A percentile compares a stretch with the other conserved stretches of the same genome.
phyloP scores from a whole-genome alignment of 2,888 invertebrate species.

The Leptinotarsa tumamoca region DNA sequence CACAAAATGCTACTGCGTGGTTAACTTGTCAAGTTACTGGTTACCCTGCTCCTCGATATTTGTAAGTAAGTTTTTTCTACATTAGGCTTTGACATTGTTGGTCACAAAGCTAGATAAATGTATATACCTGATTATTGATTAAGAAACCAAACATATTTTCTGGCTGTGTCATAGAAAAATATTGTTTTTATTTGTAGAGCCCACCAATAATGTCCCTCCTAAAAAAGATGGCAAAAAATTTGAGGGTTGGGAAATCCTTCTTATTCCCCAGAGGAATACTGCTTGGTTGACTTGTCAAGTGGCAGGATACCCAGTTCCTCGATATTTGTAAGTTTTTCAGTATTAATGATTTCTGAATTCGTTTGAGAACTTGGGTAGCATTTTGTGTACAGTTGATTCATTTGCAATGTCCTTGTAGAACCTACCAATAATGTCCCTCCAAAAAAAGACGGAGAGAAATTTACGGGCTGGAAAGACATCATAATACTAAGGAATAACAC shows the following conservation, averaged over 20 bases:
- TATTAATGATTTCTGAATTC: conserved; percentile 18
- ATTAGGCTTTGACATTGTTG: neutral
- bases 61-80: conserved; percentile 60
- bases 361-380: conserved; percentile 20
- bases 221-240: conserved; percentile 72
- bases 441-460: conserved; percentile 72
- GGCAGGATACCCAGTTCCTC: conserved; percentile 70
- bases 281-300: conserved; percentile 76
- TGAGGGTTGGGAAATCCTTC: conserved; percentile 72
- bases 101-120: neutral
- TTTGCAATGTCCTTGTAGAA: conserved; percentile 54
- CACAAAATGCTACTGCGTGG: conserved; percentile 69
- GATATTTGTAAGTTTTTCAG: conserved; percentile 57
- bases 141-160: neutral
- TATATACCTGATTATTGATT: too few species aligned
- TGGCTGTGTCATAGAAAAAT: conserved; percentile 47
- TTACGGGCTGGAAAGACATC: conserved; percentile 72
- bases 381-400: neutral
- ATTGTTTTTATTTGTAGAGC: conserved; percentile 60
- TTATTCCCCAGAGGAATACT: conserved; percentile 68
- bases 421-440: conserved; percentile 76
- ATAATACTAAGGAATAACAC: conserved; percentile 68
- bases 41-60: conserved; percentile 69
- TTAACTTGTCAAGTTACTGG: conserved; percentile 74
- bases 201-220: conserved; percentile 75